Evolutionary conservation across 2,113 vertebrate genomes (phyloP).

Genomic region (Oriolus oriolus): DNA sequence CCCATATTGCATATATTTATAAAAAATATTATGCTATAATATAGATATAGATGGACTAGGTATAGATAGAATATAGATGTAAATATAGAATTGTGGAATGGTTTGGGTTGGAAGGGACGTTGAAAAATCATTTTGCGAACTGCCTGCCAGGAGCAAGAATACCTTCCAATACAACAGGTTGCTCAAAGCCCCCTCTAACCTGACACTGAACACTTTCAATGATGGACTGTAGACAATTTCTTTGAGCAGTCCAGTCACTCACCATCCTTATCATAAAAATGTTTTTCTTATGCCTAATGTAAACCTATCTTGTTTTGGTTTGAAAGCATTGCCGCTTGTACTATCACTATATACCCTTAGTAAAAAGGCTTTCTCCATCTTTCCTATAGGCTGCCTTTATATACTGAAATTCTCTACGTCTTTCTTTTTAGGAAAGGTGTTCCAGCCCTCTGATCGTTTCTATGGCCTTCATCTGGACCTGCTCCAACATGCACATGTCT

Average conservation of each 20-base stretch:
- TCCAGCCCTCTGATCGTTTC: background rate
- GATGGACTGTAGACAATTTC: background rate
- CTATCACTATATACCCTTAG: background rate
- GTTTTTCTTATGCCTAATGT: background rate
- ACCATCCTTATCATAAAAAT: background rate
- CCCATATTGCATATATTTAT: background rate
- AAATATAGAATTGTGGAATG: background rate
- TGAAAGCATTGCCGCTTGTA: background rate
- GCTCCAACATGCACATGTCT: accelerated
- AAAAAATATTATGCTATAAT: background rate
- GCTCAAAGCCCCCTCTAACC: background rate
- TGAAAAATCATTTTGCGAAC: background rate
- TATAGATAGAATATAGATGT: background rate
- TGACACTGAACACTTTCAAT: background rate
- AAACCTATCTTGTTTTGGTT: background rate
- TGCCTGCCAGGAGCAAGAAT: accelerated
- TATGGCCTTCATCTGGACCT: background rate
- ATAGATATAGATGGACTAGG: no score
- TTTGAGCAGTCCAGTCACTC: background rate
- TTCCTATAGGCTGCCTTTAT: background rate
- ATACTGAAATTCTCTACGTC: background rate
- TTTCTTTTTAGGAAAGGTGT: background rate
- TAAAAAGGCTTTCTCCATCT: background rate
- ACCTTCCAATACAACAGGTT: background rate
- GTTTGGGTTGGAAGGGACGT: background rate